Base-by-base conservation (phyloP, 2,888 invertebrate genomes). In the Isotomurus palustris region DNA sequence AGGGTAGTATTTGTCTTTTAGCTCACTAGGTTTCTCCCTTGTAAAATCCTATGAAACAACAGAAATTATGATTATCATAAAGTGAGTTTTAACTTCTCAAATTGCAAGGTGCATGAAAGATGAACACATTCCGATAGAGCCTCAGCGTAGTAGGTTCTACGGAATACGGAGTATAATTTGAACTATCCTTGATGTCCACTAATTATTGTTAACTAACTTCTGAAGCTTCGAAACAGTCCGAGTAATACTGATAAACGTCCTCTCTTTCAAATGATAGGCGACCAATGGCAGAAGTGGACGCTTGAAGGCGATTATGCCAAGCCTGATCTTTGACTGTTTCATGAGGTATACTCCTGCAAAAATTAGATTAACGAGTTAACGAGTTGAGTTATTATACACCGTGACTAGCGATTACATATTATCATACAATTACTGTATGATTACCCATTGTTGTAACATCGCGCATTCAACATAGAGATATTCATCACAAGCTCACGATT, bases 161-260 rank as follows among this genome's bases (percentile, higher is more conserved):
- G n/a, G n/a, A n/a, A n/a, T n/a, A n/a, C n/a, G n/a, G n/a, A n/a
- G n/a, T n/a, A n/a, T n/a, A n/a, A n/a, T n/a, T n/a, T n/a, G n/a
- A n/a, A n/a, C n/a, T n/a, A n/a, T n/a, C n/a, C n/a, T n/a, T n/a
- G n/a, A n/a, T n/a, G n/a, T n/a, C n/a, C n/a, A n/a, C n/a, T n/a
- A n/a, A n/a, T n/a, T n/a, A n/a, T n/a, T n/a, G n/a, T n/a, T n/a
- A n/a, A n/a, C n/a, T n/a, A n/a, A n/a, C n/a, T n/a, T 54, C 49
- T 19, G 29, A 14, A 2, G 28, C 3, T 36, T 58, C 55, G 36
- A 58, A 67, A 50, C 68, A 68, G 29, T 67, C 59, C 4, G 44
- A 28, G 41, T 53, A 68, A 52, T 59, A 58, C 5, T 35, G 27
- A 44, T 68, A 68, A 8, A 68, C 48, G 24, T 64, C 60, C 47